A percentile compares a stretch with the other conserved stretches of the same genome.
phyloP scores from a whole-genome alignment of 2,888 invertebrate genomes.

The Pristionchus fissidentatus region DNA sequence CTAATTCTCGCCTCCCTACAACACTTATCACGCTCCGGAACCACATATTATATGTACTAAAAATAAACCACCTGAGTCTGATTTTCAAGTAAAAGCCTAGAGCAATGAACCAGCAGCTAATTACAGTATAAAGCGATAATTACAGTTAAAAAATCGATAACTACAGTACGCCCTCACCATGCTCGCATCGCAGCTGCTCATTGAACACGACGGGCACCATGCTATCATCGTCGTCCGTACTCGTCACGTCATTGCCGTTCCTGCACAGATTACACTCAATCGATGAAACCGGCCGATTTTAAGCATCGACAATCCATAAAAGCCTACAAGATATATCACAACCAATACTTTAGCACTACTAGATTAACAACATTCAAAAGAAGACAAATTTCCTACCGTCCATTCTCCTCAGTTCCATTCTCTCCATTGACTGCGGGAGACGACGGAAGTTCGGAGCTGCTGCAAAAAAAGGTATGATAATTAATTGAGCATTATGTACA shows the following conservation, averaged over 20 bases:
- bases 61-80: no score
- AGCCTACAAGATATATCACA: no score
- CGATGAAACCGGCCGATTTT: no score
- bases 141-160: not conserved
- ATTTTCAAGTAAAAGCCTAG: no score
- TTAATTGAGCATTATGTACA: not conserved
- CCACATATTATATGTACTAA: no score
- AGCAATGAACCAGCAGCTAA: no score
- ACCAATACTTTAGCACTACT: no score
- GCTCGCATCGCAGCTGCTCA: constrained; percentile 55
- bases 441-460: constrained; percentile 1
- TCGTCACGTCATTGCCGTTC: not conserved
- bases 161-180: constrained; percentile 48
- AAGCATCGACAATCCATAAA: no score
- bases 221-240: constrained; percentile 12
- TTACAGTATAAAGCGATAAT: no score
- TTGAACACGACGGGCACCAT: constrained; percentile 55
- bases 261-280: no score
- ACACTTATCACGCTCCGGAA: no score
- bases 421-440: not conserved
- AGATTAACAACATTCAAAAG: not conserved
- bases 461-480: not conserved
- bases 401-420: constrained; percentile 29
- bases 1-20: no score
- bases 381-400: not conserved